Percentiles rank a stretch among this genome's conserved stretches.
Evolutionary conservation across 2,888 invertebrate species (phyloP).

Genomic region (Apoda limacodes): DNA sequence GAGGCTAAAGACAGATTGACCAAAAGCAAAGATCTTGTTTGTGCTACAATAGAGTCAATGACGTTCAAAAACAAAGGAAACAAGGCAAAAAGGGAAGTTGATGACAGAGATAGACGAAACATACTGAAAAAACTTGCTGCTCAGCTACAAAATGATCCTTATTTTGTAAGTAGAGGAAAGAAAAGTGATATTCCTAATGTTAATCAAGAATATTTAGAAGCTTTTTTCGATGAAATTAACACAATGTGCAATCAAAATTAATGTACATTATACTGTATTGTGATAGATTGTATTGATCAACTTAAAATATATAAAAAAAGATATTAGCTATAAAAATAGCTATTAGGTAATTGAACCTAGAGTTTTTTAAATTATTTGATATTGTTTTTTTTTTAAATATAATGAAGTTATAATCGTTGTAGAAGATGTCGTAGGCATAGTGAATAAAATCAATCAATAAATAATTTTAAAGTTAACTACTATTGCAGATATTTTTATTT

Average conservation of each 20-base stretch:
- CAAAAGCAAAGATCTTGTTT: slow-evolving; percentile 47
- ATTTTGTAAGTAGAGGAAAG: slow-evolving; percentile 57
- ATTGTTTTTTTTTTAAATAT: no score
- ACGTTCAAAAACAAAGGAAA: slow-evolving; percentile 24
- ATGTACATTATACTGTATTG: neutral
- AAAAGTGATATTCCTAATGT: slow-evolving; percentile 27
- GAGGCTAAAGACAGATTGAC: slow-evolving; percentile 24
- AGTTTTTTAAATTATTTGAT: no score
- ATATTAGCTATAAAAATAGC: no score
- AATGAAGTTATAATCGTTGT: no score
- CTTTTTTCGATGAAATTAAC: slow-evolving; percentile 40
- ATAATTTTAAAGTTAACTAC: no score
- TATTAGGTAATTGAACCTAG: no score
- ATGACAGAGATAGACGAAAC: slow-evolving; percentile 46
- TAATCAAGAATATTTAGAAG: slow-evolving; percentile 29
- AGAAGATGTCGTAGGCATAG: no score
- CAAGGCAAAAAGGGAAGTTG: slow-evolving; percentile 40
- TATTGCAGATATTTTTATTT: no score
- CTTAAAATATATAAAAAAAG: no score
- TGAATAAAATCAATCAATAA: no score
- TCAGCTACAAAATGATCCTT: slow-evolving; percentile 54
- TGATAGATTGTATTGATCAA: no score
- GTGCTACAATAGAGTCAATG: slow-evolving; percentile 39
- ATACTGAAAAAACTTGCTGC: slow-evolving; percentile 52
- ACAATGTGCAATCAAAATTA: slow-evolving; percentile 37